Evolutionary conservation across 2,113 vertebrate species (phyloP).

Genomic region (Pelecanoides urinatrix): DNA sequence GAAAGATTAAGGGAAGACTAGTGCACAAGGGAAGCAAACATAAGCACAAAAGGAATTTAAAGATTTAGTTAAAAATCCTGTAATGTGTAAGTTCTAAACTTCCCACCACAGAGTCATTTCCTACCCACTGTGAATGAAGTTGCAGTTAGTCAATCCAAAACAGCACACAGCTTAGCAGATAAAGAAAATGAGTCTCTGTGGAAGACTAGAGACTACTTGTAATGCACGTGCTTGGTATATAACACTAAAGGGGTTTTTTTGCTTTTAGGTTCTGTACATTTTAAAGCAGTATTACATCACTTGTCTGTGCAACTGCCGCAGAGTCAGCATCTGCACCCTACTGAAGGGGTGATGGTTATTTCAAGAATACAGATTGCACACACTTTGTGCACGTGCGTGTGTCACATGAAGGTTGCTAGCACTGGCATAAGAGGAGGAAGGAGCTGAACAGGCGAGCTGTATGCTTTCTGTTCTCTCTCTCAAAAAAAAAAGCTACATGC

Average conservation of each 20-base stretch:
- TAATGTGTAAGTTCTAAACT: not conserved
- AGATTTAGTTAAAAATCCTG: not conserved
- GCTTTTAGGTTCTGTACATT: not conserved
- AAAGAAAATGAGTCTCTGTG: not conserved
- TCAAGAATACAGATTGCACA: not conserved
- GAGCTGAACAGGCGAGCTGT: not conserved
- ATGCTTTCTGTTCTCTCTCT: not conserved
- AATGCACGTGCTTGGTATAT: not conserved
- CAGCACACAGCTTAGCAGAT: not conserved
- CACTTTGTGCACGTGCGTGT: rapidly evolving
- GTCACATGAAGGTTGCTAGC: not conserved
- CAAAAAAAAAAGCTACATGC: not conserved
- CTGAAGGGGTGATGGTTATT: not conserved
- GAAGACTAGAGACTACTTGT: not conserved
- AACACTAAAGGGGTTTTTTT: not conserved
- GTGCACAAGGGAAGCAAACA: not conserved
- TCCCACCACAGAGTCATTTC: not conserved
- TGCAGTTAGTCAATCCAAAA: not conserved
- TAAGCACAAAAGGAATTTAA: not conserved
- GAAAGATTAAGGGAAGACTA: not conserved
- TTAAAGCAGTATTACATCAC: not conserved
- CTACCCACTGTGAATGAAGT: not conserved
- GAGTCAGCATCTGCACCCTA: not conserved
- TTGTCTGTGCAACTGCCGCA: not conserved
- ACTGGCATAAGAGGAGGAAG: not conserved